Conservation (phyloP, 2,797 vertebrate species). For the Heteromormyrus szaboi region DNA sequence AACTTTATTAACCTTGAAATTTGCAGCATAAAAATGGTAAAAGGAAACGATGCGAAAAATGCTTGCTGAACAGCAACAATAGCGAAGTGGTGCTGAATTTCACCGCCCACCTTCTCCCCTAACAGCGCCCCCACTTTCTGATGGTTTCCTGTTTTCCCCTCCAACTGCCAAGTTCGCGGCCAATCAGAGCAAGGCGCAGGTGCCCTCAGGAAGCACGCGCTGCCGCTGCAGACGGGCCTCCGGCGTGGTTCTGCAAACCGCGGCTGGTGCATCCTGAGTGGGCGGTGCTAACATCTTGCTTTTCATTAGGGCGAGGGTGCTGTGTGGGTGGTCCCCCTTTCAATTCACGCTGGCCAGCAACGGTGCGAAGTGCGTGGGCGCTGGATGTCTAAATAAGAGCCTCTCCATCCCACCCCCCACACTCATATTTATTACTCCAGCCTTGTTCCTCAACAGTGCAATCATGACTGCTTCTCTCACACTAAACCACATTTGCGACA, state of each 20-base stretch:
- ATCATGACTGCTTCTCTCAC: neutral
- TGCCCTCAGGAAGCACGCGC: conserved; percentile 45
- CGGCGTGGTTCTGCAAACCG: conserved; percentile 55
- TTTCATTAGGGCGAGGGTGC: conserved; percentile 21
- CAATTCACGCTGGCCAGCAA: conserved; percentile 11
- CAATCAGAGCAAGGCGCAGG: conserved; percentile 53
- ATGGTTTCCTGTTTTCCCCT: conserved; percentile 71
- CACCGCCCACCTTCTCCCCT: conserved; percentile 61
- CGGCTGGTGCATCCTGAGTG: conserved; percentile 45
- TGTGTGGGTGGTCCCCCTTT: conserved; percentile 17
- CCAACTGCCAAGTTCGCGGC: conserved; percentile 50
- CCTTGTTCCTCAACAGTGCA: neutral
- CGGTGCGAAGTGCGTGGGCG: conserved; percentile 20
- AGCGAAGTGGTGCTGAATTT: conserved; percentile 39
- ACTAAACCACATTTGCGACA: neutral
- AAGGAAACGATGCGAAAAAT: neutral
- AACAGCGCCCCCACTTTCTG: conserved; percentile 65
- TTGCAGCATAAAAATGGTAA: neutral
- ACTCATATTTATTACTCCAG: neutral
- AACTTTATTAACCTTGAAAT: neutral
- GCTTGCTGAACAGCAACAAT: neutral
- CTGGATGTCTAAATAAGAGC: conserved; percentile 12
- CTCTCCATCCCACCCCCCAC: neutral
- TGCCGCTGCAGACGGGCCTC: conserved; percentile 46
- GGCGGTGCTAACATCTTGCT: conserved; percentile 6